phyloP scores from a whole-genome alignment of 2,113 vertebrate species.

The Trogon melanurus region DNA sequence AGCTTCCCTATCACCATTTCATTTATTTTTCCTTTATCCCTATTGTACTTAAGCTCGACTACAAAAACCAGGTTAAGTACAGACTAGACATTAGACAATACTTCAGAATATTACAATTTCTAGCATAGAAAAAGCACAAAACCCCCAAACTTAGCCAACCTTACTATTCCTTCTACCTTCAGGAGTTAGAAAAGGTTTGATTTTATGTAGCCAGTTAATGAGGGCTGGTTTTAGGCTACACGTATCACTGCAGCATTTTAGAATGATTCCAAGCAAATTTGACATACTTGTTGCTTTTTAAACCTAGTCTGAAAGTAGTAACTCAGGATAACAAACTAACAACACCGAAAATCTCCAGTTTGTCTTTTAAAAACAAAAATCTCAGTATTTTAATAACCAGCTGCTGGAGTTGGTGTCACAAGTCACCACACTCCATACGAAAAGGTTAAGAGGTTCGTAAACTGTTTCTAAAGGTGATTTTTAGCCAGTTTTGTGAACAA shows the following conservation, averaged over 20 bases:
- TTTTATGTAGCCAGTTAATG: not conserved
- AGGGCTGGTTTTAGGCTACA: not conserved
- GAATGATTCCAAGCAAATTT: not conserved
- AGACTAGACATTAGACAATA: not conserved
- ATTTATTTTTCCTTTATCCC: not conserved
- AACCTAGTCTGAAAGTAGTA: not conserved
- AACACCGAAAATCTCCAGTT: not conserved
- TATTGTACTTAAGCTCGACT: not conserved
- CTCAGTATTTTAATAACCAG: not conserved
- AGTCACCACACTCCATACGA: not conserved
- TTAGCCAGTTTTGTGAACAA: not conserved
- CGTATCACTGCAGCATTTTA: not conserved
- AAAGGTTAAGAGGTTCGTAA: not conserved
- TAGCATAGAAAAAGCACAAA: not conserved
- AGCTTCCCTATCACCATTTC: not conserved
- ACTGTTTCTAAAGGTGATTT: not conserved
- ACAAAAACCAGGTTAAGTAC: not conserved
- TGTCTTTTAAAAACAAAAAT: not conserved
- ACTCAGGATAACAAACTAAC: not conserved
- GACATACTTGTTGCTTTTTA: not conserved
- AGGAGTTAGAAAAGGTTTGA: not conserved
- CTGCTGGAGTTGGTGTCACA: not conserved
- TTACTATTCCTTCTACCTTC: not conserved
- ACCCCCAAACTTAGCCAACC: not conserved
- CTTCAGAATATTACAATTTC: not conserved